Percentiles rank a stretch among this genome's conserved stretches.
phyloP scores from a whole-genome alignment of 2,797 vertebrate genomes.

The Pitangus sulphuratus region DNA sequence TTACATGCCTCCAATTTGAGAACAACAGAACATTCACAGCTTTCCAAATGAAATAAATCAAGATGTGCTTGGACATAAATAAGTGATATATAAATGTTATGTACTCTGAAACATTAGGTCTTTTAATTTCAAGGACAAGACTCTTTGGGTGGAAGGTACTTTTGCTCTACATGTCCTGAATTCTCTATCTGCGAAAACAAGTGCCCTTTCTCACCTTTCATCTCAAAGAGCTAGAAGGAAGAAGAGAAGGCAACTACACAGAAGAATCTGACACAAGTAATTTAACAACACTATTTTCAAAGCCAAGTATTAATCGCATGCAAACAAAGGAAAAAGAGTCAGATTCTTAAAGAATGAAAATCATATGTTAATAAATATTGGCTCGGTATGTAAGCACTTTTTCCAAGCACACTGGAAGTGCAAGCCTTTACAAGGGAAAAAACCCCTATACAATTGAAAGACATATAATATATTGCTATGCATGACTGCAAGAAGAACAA shows the following conservation, averaged over 20 bases:
- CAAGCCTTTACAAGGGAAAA: not conserved
- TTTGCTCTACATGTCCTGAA: not conserved
- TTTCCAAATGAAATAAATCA: not conserved
- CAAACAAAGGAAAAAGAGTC: not conserved
- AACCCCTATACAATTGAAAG: not conserved
- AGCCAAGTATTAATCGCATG: not conserved
- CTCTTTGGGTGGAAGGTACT: not conserved
- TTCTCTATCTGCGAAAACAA: not conserved
- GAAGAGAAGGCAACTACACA: not conserved
- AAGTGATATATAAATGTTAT: not conserved
- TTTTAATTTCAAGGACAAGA: not conserved
- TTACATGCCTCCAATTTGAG: not conserved
- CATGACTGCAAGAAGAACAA: not conserved
- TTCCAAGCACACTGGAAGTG: not conserved
- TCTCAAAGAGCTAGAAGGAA: not conserved
- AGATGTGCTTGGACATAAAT: not conserved
- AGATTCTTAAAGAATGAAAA: not conserved
- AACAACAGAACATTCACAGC: not conserved
- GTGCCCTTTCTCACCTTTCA: not conserved
- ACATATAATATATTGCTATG: not conserved
- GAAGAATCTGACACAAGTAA: not conserved
- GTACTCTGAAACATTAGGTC: not conserved
- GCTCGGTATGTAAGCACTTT: not conserved
- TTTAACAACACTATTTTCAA: not conserved
- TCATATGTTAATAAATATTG: not conserved